Percentiles rank a stretch among this genome's conserved stretches.
These are phyloP conservation scores for Cartodere bifasciata DNA, from an alignment of 2,888 invertebrate genomes.

Conservation along the genomic window DNA sequence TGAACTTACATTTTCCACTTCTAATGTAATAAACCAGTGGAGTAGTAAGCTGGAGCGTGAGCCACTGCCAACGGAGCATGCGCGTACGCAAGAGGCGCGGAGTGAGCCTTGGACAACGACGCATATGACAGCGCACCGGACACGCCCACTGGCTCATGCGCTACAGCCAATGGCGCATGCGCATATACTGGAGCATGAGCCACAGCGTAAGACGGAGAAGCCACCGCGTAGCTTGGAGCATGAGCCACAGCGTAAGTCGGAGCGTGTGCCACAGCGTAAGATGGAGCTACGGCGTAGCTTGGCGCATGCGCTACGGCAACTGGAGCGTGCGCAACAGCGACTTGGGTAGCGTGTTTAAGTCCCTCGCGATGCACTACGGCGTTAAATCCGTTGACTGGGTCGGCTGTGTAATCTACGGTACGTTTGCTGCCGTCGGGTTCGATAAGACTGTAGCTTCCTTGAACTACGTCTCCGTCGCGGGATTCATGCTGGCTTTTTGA, in stretches of 20 bases:
- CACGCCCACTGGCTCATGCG: slow-evolving; percentile 17
- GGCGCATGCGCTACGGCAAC: slow-evolving; percentile 14
- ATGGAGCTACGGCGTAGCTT: too few species aligned
- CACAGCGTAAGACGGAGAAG: slow-evolving; percentile 12
- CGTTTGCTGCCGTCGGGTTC: slow-evolving; percentile 24
- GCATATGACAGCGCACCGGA: slow-evolving; percentile 13
- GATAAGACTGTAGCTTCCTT: slow-evolving; percentile 23
- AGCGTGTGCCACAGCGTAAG: slow-evolving; percentile 16
- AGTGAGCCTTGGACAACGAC: background rate
- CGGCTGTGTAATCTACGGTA: slow-evolving; percentile 24
- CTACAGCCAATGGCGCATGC: slow-evolving; percentile 29
- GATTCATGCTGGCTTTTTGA: slow-evolving; percentile 22
- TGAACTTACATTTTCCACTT: too few species aligned
- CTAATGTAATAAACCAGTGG: slow-evolving; percentile 3
- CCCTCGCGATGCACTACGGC: slow-evolving; percentile 21
- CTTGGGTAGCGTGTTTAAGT: slow-evolving; percentile 12
- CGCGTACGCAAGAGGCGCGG: slow-evolving; percentile 12
- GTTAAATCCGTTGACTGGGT: slow-evolving; percentile 24
- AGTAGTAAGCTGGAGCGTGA: slow-evolving; percentile 8
- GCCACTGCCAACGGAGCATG: slow-evolving; percentile 13
- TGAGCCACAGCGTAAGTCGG: slow-evolving; percentile 15
- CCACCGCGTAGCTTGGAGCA: slow-evolving; percentile 6
- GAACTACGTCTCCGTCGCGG: slow-evolving; percentile 23
- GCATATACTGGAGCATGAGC: slow-evolving; percentile 22
- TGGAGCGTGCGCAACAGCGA: slow-evolving; percentile 12